Base-by-base conservation (phyloP, 1,140 invertebrate species). In the Melanaphis sacchari region DNA sequence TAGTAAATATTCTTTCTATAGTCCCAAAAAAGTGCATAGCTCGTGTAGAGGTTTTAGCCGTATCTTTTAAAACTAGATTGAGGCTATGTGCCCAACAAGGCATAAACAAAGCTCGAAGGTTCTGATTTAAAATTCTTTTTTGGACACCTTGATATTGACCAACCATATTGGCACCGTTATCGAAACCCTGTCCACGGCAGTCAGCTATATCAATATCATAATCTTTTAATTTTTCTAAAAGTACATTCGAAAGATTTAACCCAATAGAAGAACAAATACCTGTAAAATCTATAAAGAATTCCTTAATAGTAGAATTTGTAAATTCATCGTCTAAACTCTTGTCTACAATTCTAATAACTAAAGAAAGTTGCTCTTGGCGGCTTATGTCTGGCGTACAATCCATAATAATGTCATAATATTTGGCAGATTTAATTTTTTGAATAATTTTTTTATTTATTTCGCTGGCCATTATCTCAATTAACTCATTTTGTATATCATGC, bases 151-250 rank as follows among this genome's bases (percentile, higher is more conserved):
- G 81, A 92, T 92, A 92, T 36, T 82, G 46, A 36, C 91, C 91
- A n/a, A 41, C 24, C 87, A 94, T 93, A 92, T 84, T 94, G n/a
- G 85, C 81, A 18, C 94, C 94, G 84, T 94, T 94, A 54, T 94
- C 94, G 85, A 94, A 95, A 21, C 94, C 91, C 93, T 95, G 94
- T 38, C 93, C 94, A 38, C 94, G 76, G 84, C 94, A 94, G 76
- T 94, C 26, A 52, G 9, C 31, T 43, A 90, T 36, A 52, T 94
- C 38, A 38, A 94, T 76, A 41, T 82, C 38, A 76, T 88, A 91
- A 38, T 31, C 31, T 24, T 38, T 38, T 6, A 90, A 40, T 52
- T 89, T 89, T 26, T 49, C 3, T 52, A 90, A 54, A 26, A 89
- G 88, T 9, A 82, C 11, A 26, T 81, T 41, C 0, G 46, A 89